phyloP scores from a whole-genome alignment of 1,140 invertebrate genomes.

The Zaprionus camerounensis region DNA sequence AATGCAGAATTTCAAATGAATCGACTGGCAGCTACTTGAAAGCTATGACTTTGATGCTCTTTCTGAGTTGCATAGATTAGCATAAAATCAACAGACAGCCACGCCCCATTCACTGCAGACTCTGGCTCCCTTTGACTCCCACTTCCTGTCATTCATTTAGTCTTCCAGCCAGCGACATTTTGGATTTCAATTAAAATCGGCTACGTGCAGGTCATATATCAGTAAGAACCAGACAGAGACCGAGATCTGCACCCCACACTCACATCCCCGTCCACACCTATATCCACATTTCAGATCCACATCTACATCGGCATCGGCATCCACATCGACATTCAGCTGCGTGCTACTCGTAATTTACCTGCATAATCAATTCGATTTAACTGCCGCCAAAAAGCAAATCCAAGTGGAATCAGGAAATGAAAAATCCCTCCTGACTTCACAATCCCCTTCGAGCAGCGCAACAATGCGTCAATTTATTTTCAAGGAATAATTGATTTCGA shows the following conservation, averaged over 20 bases:
- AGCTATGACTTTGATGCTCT: constrained; percentile 54
- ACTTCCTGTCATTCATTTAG: constrained; percentile 26
- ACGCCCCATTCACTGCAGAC: constrained; percentile 20
- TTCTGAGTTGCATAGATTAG: constrained; percentile 70
- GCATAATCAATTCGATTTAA: constrained; percentile 70
- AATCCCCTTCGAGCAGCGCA: background rate
- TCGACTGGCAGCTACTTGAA: constrained; percentile 36
- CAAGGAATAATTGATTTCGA: background rate
- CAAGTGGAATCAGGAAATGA: constrained; percentile 48
- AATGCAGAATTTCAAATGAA: constrained; percentile 76
- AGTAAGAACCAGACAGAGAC: constrained; percentile 27
- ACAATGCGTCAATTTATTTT: constrained; percentile 28
- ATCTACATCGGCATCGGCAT: background rate
- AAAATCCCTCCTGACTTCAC: constrained; percentile 5
- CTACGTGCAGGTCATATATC: constrained; percentile 64
- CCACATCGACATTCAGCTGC: background rate
- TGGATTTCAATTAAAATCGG: constrained; percentile 76
- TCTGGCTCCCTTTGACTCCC: constrained; percentile 5
- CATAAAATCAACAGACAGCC: constrained; percentile 68
- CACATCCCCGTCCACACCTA: background rate
- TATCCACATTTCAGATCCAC: no score
- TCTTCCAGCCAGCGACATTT: constrained; percentile 47
- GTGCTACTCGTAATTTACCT: constrained; percentile 62
- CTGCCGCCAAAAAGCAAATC: constrained; percentile 24
- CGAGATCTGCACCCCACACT: background rate